Evolutionary conservation across 2,113 vertebrate species (phyloP), one percentile per base, ranked within the genome.

Genomic region (Solea senegalensis): DNA sequence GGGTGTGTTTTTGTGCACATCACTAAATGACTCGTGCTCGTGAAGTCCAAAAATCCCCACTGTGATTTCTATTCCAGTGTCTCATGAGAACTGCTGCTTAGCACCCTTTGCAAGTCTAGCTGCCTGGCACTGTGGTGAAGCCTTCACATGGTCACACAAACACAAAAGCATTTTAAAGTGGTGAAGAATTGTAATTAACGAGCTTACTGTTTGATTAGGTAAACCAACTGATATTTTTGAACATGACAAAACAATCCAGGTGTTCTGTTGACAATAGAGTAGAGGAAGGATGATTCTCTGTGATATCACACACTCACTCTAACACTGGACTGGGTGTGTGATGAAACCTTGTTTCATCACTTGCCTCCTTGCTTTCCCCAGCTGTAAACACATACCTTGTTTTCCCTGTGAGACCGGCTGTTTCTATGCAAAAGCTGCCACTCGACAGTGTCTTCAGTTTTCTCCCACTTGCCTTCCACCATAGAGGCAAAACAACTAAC

Each of bases 61-160:
- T 71, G 88, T 77, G 60, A 88, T 51, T 90, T 93, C 80, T 87
- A 84, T 82, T 84, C 67, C 63, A 80, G 52, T 45, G 77, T 82
- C 91, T 87, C 85, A 63, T 58, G 90, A 86, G 90, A 85, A 39
- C 83, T 86, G 91, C 92, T 92, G 89, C 92, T 89, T 86, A 91
- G 89, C 89, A 92, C 89, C 90, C 82, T 87, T 69, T 64, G 67
- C 58, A 69, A 76, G 67, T 75, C 76, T 46, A n/a, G 67, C 64
- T 73, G 72, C 76, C 61, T 66, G 55, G 49, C 60, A 60, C 61
- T 72, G 26, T 15, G 65, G 43, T 76, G 64, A 69, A 73, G 51
- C 41, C 27, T 69, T 65, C 45, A 56, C 8, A 59, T 50, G 65
- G 45, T 64, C 74, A 76, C 69, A 81, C 67, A 86, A 81, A 86